Conservation (phyloP, 2,888 invertebrate species). For the Drosophila colorata region DNA sequence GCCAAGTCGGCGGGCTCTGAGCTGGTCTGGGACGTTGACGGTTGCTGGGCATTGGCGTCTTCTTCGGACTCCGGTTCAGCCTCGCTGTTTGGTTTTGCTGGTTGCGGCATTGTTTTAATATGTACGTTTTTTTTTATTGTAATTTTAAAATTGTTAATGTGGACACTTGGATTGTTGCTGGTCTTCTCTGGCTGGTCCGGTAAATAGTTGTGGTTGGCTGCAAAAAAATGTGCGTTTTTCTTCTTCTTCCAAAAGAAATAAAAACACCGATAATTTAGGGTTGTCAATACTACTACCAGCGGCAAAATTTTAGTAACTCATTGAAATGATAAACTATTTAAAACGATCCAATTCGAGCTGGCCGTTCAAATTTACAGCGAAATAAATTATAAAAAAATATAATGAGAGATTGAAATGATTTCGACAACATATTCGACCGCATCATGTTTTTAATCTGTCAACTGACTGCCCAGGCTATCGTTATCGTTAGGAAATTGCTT, state of each 20-base stretch:
- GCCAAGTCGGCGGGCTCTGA: constrained; percentile 41
- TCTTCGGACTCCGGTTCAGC: constrained; percentile 18
- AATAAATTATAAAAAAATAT: constrained; percentile 26
- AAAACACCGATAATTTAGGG: constrained; percentile 68
- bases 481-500: constrained; percentile 1
- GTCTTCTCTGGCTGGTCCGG: neutral
- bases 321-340: constrained; percentile 31
- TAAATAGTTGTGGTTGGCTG: constrained; percentile 21
- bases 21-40: constrained; percentile 39
- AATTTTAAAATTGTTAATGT: constrained; percentile 1
- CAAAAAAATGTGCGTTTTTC: constrained; percentile 74
- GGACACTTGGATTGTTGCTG: neutral
- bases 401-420: constrained; percentile 27
- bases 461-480: neutral
- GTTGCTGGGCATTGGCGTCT: constrained; percentile 1
- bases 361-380: constrained; percentile 29
- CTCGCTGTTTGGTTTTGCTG: constrained; percentile 44
- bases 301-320: constrained; percentile 42
- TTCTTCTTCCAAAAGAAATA: constrained; percentile 56
- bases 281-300: constrained; percentile 55
- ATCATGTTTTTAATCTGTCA: constrained; percentile 23
- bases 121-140: neutral
- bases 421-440: constrained; percentile 16
- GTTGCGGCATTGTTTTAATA: constrained; percentile 44
- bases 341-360: constrained; percentile 34